phyloP scores from a whole-genome alignment of 2,888 invertebrate species.

The Sericinus montela region DNA sequence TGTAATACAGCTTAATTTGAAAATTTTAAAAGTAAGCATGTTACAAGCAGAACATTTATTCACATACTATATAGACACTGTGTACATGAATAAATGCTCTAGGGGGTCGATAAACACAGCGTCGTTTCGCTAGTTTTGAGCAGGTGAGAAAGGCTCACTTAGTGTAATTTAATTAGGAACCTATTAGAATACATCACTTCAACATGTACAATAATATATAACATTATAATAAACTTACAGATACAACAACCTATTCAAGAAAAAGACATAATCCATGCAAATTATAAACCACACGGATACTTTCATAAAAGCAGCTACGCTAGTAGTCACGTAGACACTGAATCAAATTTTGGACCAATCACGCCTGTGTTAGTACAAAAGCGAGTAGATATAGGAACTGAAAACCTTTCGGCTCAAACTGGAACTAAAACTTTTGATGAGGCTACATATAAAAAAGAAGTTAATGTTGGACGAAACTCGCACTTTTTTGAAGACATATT shows the following conservation, averaged over 20 bases:
- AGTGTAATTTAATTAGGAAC: too few relatives aligned
- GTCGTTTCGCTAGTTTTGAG: too few relatives aligned
- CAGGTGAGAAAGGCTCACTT: too few relatives aligned
- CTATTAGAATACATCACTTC: too few relatives aligned
- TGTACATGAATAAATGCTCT: too few relatives aligned
- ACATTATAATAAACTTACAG: conserved; percentile 30
- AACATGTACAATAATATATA: too few relatives aligned
- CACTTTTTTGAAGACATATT: conserved; percentile 81
- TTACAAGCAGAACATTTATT: too few relatives aligned
- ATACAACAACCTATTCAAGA: conserved; percentile 47
- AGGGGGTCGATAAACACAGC: too few relatives aligned
- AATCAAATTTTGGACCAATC: conserved; percentile 32
- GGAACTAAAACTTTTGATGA: conserved; percentile 23
- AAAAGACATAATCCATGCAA: conserved; percentile 46
- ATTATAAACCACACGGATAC: conserved; percentile 50
- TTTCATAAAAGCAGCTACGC: conserved; percentile 49
- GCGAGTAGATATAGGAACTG: conserved; percentile 50
- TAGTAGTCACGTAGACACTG: conserved; percentile 51
- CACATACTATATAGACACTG: too few relatives aligned
- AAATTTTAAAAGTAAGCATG: too few relatives aligned
- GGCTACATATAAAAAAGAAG: conserved; percentile 43
- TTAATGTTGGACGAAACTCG: conserved; percentile 50
- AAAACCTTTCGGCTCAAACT: conserved; percentile 30
- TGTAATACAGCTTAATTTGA: too few relatives aligned
- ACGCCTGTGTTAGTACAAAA: conserved; percentile 43